Conservation (phyloP, 1,140 invertebrate species). For the Zophobas atratus region DNA sequence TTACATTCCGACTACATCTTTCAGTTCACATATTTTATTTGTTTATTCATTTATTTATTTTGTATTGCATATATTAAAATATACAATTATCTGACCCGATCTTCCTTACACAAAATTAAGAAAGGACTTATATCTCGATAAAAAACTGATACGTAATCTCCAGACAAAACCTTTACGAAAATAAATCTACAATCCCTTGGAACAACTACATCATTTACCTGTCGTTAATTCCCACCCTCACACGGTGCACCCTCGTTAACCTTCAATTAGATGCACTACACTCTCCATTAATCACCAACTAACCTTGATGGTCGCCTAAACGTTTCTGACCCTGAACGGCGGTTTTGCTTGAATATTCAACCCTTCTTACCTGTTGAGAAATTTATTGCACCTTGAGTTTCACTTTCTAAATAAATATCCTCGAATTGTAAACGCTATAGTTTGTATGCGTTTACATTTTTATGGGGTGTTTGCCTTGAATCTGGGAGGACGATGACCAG, state of each 20-base stretch:
- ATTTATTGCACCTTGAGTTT: constrained; percentile 62
- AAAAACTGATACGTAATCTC: no score
- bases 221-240: not conserved
- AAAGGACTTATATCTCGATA: no score
- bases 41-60: no score
- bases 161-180: no score
- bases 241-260: not conserved
- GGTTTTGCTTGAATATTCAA: constrained; percentile 59
- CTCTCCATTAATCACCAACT: constrained; percentile 53
- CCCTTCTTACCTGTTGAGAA: constrained; percentile 56
- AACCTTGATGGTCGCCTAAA: constrained; percentile 56
- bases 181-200: not conserved
- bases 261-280: not conserved
- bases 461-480: constrained; percentile 44
- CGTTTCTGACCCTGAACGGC: constrained; percentile 60
- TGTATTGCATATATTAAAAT: no score
- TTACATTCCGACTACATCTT: no score
- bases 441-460: constrained; percentile 24
- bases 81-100: no score
- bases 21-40: no score
- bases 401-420: constrained; percentile 56
- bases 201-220: not conserved
- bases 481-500: constrained; percentile 43
- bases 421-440: not conserved
- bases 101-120: no score